phyloP scores from a whole-genome alignment of 1,140 invertebrate species.

The Drosophila malerkotliana region DNA sequence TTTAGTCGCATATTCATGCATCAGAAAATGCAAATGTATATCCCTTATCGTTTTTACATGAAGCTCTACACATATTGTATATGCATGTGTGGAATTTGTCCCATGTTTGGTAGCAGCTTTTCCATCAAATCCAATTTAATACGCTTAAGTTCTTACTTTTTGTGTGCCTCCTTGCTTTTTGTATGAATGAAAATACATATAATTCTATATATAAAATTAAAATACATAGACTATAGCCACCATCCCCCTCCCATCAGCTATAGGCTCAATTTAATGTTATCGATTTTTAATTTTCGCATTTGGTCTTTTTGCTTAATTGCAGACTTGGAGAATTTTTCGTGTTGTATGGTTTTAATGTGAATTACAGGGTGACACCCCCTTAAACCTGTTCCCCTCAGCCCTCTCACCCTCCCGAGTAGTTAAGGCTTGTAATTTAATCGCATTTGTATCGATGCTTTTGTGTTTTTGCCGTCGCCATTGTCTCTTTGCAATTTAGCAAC shows the following conservation, averaged over 20 bases:
- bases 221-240: neutral
- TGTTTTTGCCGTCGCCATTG: constrained; percentile 38
- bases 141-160: constrained; percentile 81
- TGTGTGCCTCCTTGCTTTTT: constrained; percentile 48
- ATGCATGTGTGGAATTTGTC: constrained; percentile 59
- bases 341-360: constrained; percentile 65
- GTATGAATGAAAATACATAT: constrained; percentile 23
- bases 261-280: constrained; percentile 72
- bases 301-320: constrained; percentile 57
- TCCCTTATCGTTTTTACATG: constrained; percentile 35
- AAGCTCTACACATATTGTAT: neutral
- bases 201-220: constrained; percentile 3
- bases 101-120: constrained; percentile 76
- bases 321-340: constrained; percentile 60
- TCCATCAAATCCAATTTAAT: constrained; percentile 78
- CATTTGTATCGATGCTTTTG: constrained; percentile 69
- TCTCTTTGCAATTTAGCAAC: constrained; percentile 55
- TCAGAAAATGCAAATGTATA: constrained; percentile 47
- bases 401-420: constrained; percentile 22
- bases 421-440: constrained; percentile 79
- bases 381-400: neutral
- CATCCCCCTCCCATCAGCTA: constrained; percentile 14
- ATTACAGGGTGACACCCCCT: constrained; percentile 35
- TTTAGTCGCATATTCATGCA: constrained; percentile 24
- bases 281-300: constrained; percentile 78